Conservation (phyloP, 1,140 invertebrate species). For the Solenopsis invicta region DNA sequence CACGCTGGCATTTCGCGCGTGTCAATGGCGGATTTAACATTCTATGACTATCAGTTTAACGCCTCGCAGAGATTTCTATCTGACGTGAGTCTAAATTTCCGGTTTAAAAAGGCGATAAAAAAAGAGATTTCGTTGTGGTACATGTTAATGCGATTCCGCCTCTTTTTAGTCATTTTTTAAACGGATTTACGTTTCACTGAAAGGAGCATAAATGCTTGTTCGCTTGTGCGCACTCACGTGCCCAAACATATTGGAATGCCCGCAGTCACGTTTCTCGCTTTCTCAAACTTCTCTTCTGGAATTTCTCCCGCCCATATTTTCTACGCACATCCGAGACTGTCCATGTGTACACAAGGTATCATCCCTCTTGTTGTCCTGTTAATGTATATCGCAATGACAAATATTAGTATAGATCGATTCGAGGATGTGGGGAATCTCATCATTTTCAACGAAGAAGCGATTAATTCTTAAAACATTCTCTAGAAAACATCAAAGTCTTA, state of each 20-base stretch:
- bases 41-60: slow-evolving; percentile 9
- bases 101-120: neutral
- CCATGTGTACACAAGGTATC: neutral
- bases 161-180: neutral
- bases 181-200: slow-evolving; percentile 10
- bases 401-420: neutral
- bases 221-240: slow-evolving; percentile 11
- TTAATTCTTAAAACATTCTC: neutral
- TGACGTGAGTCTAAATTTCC: neutral
- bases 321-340: slow-evolving; percentile 42
- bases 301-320: slow-evolving; percentile 76
- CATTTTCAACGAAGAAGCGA: neutral
- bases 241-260: slow-evolving; percentile 70
- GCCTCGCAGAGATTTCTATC: neutral
- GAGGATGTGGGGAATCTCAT: neutral
- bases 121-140: slow-evolving; percentile 5
- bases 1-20: neutral
- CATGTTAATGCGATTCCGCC: no score
- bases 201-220: slow-evolving; percentile 17
- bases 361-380: neutral
- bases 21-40: neutral
- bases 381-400: neutral
- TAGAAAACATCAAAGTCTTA: no score
- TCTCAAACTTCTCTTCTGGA: slow-evolving; percentile 75
- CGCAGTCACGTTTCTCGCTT: slow-evolving; percentile 73